phyloP scores from a whole-genome alignment of 1,140 invertebrate species.

The Panagrolaimus sp. region DNA sequence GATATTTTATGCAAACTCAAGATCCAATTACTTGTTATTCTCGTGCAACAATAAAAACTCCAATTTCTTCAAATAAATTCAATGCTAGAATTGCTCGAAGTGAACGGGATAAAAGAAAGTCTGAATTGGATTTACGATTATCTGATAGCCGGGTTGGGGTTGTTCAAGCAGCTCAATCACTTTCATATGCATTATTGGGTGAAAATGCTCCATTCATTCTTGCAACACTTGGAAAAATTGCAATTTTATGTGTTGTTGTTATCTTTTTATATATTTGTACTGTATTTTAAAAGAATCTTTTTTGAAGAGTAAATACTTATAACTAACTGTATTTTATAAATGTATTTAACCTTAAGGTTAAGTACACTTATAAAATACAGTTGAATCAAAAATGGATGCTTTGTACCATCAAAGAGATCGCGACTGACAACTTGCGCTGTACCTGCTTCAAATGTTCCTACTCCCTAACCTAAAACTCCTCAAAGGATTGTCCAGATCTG shows the following conservation, averaged over 20 bases:
- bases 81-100: background rate
- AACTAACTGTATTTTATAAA: no score
- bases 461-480: no score
- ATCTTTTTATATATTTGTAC: conserved; percentile 13
- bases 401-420: no score
- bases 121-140: background rate
- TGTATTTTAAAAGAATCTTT: background rate
- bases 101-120: background rate
- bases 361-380: no score
- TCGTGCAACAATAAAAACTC: background rate
- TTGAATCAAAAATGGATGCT: no score
- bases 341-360: no score
- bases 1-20: background rate
- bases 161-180: background rate
- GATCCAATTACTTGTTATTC: background rate
- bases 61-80: background rate
- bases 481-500: no score
- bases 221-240: background rate
- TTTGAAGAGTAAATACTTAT: no score
- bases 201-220: conserved; percentile 10
- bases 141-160: background rate
- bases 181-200: conserved; percentile 5
- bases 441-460: no score
- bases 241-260: background rate
- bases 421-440: no score